A percentile compares a stretch with the other conserved stretches of the same genome.
Evolutionary conservation across 2,113 vertebrate species (phyloP).

Genomic region (Passer domesticus): DNA sequence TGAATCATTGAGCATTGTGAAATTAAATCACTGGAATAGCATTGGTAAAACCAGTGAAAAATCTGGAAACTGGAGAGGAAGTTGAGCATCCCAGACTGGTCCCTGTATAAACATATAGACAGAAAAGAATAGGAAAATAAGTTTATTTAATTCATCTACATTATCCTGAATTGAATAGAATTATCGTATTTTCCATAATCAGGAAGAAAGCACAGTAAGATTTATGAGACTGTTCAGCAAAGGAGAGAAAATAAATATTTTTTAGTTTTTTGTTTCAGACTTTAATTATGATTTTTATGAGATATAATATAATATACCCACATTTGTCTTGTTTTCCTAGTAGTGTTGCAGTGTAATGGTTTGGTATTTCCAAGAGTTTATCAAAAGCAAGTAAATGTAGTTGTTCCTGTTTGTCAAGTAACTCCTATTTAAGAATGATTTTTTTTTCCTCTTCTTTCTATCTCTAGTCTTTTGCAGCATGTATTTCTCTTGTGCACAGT

Average conservation of each 20-base stretch:
- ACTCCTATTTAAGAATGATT: not conserved
- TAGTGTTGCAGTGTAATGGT: not conserved
- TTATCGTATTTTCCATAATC: not conserved
- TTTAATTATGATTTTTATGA: not conserved
- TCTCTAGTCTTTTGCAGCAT: not conserved
- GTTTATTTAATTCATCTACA: not conserved
- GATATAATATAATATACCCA: not conserved
- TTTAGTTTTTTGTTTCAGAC: constrained; percentile 6
- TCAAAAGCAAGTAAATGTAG: not conserved
- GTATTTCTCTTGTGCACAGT: not conserved
- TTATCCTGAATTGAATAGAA: constrained; percentile 3
- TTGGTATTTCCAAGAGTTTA: not conserved
- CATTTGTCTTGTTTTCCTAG: not conserved
- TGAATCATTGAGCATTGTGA: not conserved
- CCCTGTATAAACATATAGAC: not conserved
- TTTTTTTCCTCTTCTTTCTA: not conserved
- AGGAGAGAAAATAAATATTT: not conserved
- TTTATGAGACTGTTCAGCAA: not conserved
- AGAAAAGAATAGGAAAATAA: not conserved
- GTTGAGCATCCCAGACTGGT: not conserved
- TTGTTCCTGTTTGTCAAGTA: not conserved
- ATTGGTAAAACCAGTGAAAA: not conserved
- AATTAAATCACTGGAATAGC: not conserved
- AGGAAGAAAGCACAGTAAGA: not conserved
- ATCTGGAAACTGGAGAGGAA: not conserved